Evolutionary conservation across 2,113 vertebrate genomes (phyloP), one percentile per base, ranked within the genome.

Genomic region (Noturus placidus): DNA sequence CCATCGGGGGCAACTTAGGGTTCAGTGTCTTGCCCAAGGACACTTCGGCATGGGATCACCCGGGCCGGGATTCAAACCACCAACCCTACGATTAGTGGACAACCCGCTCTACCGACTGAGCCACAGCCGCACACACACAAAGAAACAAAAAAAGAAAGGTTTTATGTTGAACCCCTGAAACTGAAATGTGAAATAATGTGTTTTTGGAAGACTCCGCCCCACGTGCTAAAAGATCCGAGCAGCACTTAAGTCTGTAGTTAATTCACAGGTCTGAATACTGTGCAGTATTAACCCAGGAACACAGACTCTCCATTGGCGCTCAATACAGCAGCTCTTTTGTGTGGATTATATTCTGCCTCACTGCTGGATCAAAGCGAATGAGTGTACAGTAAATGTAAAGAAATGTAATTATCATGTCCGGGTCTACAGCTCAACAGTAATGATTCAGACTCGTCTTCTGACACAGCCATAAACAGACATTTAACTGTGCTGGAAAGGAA

Each of bases 391-490:
- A 63, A 83, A 46, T 67, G 27, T 83, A 50, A 67, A 50, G 27
- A 50, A 50, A 83, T 33, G 82, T 90, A 93, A 92, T 94, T 91
- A 91, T 86, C 91, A 91, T 93, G 90, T 91, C 77, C 90, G 88
- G 63, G 67, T 67, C 91, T 91, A 88, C 89, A 91, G 89, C 85
- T 92, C 79, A 83, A 74, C 74, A 70, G 65, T 89, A 82, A 88
- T 92, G 67, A 90, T 87, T 89, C 91, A 92, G 90, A 84, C 88
- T 79, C 54, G 72, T 86, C 80, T 72, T 87, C 87, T 84, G 84
- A 88, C 88, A 65, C 84, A 52, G 85, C 57, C 65, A 69, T 90
- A 91, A 91, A 91, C 88, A 88, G 82, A 70, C 89, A 83, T 87
- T 90, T 86, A 90, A 82, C 42, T 82, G 87, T 46, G 83, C 82